Conservation (phyloP, 1,140 invertebrate genomes). For the Yoshiicerus persimilis region DNA sequence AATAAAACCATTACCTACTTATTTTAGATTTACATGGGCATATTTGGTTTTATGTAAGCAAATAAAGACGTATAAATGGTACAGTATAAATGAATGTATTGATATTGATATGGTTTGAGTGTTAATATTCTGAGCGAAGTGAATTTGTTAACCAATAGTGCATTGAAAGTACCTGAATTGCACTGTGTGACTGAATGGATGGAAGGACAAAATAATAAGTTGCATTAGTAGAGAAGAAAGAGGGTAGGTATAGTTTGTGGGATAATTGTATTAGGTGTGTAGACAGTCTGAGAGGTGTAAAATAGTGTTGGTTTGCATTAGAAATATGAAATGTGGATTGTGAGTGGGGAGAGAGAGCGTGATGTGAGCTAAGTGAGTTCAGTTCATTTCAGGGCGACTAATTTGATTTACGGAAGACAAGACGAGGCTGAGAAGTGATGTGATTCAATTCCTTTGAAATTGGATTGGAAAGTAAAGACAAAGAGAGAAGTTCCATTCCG, state of each 20-base stretch:
- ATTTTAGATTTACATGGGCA: no score
- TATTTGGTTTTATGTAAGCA: no score
- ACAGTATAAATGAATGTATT: no score
- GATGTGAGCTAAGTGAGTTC: background rate
- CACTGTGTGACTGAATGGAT: no score
- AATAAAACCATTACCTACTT: no score
- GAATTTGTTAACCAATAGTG: no score
- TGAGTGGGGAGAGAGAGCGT: background rate
- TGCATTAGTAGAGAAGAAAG: background rate
- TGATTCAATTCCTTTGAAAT: constrained; percentile 18
- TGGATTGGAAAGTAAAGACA: background rate
- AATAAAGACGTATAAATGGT: no score
- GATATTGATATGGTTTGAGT: no score
- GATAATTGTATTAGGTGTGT: background rate
- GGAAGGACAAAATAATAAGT: no score
- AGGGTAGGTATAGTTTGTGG: background rate
- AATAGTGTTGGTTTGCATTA: background rate
- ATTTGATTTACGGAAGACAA: background rate
- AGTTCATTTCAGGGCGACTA: background rate
- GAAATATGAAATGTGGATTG: background rate
- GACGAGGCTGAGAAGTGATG: background rate
- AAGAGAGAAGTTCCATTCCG: background rate
- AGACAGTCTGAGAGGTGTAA: background rate
- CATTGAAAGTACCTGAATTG: no score
- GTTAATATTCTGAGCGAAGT: no score